Evolutionary conservation across 2,797 vertebrate species (phyloP), one percentile per base, ranked within the genome.

Genomic region (Etheostoma perlongum): DNA sequence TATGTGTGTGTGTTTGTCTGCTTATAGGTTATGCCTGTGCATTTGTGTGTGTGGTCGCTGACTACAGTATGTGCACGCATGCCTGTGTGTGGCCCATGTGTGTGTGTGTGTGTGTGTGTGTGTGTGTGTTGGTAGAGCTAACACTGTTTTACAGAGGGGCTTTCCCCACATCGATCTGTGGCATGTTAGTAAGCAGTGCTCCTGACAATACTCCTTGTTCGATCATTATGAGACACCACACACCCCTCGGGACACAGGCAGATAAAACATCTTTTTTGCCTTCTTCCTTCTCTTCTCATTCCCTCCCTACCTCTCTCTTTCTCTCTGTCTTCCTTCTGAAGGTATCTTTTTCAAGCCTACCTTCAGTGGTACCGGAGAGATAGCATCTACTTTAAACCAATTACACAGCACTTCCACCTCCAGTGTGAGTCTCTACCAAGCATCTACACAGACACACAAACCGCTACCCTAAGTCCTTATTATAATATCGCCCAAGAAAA

Each of bases 351-450:
- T 93, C 86, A 86, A 92, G 92, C 85, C 79, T 87, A 88, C 79
- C 91, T 93, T 94, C 93, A 91, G 91, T 88, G 85, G 82, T 74
- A 74, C 86, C 78, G 87, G 89, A 90, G 87, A 90, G 93, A 92
- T 91, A 91, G 87, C 89, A 91, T 94, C 93, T 94, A 92, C 93
- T 94, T 95, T 95, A 95, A 95, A 94, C 95, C 94, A 95, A 95
- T 95, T 95, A 95, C 92, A 91, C 91, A 91, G 91, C 93, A 93
- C 88, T 90, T 93, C 91, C 88, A 91, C 93, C 88, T 87, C 87
- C 86, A 85, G 83, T 82, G 80, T 73, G 79, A 87, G 88, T 90
- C 85, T 89, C 81, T 62, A 79, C 83, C 75, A 5, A 85, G 86
- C 88, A 88, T 75, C 69, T 65, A 77, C 78, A 64, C 64, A 69